A percentile compares a stretch with the other conserved stretches of the same genome.
Conservation (phyloP, 2,113 vertebrate genomes). For the Cichladusa arquata region DNA sequence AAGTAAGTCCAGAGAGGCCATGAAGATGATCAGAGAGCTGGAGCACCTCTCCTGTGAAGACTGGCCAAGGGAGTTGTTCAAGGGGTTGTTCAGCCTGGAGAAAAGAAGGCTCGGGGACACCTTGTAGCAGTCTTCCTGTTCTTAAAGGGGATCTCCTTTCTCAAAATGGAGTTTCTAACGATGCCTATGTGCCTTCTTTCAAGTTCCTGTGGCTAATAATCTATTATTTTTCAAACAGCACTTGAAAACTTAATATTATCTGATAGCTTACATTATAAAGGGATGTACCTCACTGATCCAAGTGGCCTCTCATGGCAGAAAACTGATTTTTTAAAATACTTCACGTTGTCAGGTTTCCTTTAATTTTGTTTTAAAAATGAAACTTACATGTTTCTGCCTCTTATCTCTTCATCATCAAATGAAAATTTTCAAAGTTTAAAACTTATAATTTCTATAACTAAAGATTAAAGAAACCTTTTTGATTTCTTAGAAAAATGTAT, state of each 20-base stretch:
- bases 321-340: background rate
- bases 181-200: background rate
- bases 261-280: background rate
- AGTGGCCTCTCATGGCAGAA: background rate
- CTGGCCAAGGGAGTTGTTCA: rapidly evolving
- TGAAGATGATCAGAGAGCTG: background rate
- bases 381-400: rapidly evolving
- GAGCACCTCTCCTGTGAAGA: rapidly evolving
- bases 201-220: background rate
- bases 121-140: background rate
- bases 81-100: background rate
- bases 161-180: background rate
- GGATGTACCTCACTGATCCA: background rate
- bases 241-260: background rate
- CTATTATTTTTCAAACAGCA: background rate
- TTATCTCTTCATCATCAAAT: background rate
- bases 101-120: background rate
- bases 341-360: background rate
- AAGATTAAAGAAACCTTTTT: background rate
- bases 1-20: background rate
- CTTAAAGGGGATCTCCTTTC: background rate
- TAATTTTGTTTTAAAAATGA: background rate
- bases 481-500: background rate
- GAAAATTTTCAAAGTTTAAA: background rate
- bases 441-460: background rate